Base-by-base conservation (phyloP, 2,113 vertebrate species). In the Polypterus senegalus region DNA sequence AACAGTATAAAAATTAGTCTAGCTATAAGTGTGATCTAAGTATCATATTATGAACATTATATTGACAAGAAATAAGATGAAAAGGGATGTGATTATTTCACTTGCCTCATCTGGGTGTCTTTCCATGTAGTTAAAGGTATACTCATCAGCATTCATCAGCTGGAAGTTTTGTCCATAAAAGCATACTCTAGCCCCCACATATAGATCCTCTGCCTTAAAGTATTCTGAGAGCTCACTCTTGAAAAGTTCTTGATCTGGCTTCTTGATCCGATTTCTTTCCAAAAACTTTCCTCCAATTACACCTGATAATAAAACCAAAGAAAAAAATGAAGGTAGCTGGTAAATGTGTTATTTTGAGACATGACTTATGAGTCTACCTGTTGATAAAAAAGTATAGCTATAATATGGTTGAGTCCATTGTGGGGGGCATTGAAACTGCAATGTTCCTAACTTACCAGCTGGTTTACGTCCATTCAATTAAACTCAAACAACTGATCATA, bases 81-180 rank as follows among this genome's bases (percentile, higher is more conserved):
- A 60, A 3, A 61, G 49, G 44, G 60, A 63, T 27, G 27, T 27
- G 27, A 27, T 27, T 27, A 27, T 27, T 27, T 27, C 54, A 57
- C 66, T 69, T 67, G 94, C 95, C 89, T 88, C 88, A 66, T 92
- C 74, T 57, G 80, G 66, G 74, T 93, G 81, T 58, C 74, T 79
- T 76, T 97, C 91, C 93, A 95, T 94, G 73, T 92, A 95, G 58
- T 65, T 86, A 60, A 93, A 79, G 0, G 88, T 88, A 73, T 91
- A 97, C 52, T 93, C 89, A 69, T 97, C 92, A 5, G 91, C 90
- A 68, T 83, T 86, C 60, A 92, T 71, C 64, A 97, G 70, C 64
- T 75, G 66, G 74, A 97, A 95, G 52, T 72, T 52, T 64, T 82
- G 76, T 44, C 83, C 86, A 74, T 89, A 85, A 71, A 97, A 63